phyloP scores from a whole-genome alignment of 2,888 invertebrate genomes.

The Nemotelus pantherinus region DNA sequence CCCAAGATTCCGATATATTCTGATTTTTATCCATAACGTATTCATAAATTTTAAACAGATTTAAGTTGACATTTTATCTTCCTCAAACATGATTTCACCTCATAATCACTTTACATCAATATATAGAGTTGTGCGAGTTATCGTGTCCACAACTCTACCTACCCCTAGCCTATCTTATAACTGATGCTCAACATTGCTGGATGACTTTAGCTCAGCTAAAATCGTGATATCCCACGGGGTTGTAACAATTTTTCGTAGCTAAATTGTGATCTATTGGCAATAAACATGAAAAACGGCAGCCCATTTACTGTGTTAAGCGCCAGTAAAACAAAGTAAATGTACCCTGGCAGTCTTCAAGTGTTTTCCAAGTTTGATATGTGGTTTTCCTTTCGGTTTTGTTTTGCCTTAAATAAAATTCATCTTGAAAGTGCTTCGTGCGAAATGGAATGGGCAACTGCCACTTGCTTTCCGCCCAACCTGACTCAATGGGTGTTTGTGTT shows the following conservation, averaged over 20 bases:
- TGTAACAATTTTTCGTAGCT: conserved; percentile 47
- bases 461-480: neutral
- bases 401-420: conserved; percentile 36
- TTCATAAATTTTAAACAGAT: too few relatives aligned
- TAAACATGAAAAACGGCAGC: conserved; percentile 50
- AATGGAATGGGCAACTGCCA: neutral
- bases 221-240: conserved; percentile 42
- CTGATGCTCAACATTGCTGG: too few relatives aligned
- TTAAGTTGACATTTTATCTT: too few relatives aligned
- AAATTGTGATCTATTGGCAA: conserved; percentile 52
- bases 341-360: conserved; percentile 48
- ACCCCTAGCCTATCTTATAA: too few relatives aligned
- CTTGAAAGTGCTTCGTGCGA: conserved; percentile 3
- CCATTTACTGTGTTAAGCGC: conserved; percentile 51
- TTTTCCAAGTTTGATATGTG: conserved; percentile 47
- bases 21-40: too few relatives aligned
- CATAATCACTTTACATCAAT: too few relatives aligned
- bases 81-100: too few relatives aligned
- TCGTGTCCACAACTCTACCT: too few relatives aligned
- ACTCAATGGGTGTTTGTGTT: neutral
- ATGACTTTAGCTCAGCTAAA: too few relatives aligned
- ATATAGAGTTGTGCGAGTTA: too few relatives aligned
- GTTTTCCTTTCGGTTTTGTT: conserved; percentile 6
- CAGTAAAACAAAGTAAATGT: conserved; percentile 51
- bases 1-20: too few relatives aligned